Base-by-base conservation (phyloP, 2,113 vertebrate species). In the Rousettus leschenaultii region DNA sequence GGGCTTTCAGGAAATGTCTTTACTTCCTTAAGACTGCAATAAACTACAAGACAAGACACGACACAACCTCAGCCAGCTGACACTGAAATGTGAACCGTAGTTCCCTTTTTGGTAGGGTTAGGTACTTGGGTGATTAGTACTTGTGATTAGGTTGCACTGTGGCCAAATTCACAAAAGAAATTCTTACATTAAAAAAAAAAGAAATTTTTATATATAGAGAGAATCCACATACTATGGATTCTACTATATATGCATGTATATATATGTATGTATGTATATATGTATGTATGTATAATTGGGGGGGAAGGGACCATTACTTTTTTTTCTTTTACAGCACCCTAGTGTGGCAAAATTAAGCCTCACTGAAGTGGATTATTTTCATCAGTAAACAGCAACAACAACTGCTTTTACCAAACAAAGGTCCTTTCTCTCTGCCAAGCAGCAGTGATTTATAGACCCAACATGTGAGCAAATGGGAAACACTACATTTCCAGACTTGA, bases 1-100 rank as follows among this genome's bases (percentile, higher is more conserved):
- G 21, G 16, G 43, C 53, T 82, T 92, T 95, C 35, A 95, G 97
- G 92, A 97, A 97, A 96, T 96, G 57, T 83, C 75, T 97, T 91
- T 95, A 86, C 85, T 96, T 96, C 91, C 90, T 86, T 68, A 65
- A 71, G 53, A 95, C 89, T 90, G 61, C 24, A 89, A 30, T 40
- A 59, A 95, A 87, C 55, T 75, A 35, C 28, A 89, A 61, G 59
- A n/a, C 35, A 57, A 91, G 87, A 84, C 18, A 93, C 21, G 87
- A 84, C 18, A 93, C 21, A 65, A 83, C 45, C 7, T 4, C 7
- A 74, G 30, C 38, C 59, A 86, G 48, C 30, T 80, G 63, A 90
- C 33, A 75, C 51, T 7, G 51, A 59, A 89, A 53, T 51, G 12
- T 74, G 79, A 94, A 82, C 18, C 68, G 19, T 83, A 51, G 21